Evolutionary conservation across 92 coral and sea anemone species (phyloP).

Genomic region (Isaurus tuberculatus): DNA sequence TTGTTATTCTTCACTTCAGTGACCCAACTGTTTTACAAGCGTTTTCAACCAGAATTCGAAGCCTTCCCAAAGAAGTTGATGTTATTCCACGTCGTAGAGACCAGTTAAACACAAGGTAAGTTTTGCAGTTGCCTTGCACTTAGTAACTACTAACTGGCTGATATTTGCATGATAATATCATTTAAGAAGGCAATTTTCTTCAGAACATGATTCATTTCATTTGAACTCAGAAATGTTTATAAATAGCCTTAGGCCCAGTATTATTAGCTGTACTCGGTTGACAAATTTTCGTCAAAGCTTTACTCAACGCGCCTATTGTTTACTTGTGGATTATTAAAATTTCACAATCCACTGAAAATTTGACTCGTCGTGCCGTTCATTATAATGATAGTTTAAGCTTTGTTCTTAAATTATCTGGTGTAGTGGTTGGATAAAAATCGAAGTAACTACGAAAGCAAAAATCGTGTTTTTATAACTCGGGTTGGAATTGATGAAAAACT

Average conservation of each 20-base stretch:
- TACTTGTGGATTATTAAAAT: background rate
- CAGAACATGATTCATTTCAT: background rate
- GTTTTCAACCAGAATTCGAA: slow-evolving; percentile 16
- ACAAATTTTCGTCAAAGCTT: background rate
- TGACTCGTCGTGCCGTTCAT: background rate
- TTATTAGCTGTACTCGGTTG: background rate
- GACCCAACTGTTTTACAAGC: slow-evolving; percentile 2
- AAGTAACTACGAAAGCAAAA: no score
- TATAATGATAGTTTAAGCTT: background rate
- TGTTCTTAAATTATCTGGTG: background rate
- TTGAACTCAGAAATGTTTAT: background rate
- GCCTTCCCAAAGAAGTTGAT: background rate
- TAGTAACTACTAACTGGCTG: background rate
- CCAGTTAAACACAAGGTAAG: slow-evolving; percentile 11
- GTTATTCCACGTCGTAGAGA: background rate
- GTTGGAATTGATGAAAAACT: no score
- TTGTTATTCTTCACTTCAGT: slow-evolving; percentile 20
- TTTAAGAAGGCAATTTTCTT: background rate
- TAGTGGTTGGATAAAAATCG: no score
- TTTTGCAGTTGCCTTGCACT: background rate
- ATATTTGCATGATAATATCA: no score
- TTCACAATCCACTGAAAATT: background rate
- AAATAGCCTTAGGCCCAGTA: slow-evolving; percentile 7
- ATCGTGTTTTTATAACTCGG: no score
- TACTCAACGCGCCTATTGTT: background rate